Evolutionary conservation across 2,113 vertebrate genomes (phyloP).

Genomic region (Rhagologus leucostigma): DNA sequence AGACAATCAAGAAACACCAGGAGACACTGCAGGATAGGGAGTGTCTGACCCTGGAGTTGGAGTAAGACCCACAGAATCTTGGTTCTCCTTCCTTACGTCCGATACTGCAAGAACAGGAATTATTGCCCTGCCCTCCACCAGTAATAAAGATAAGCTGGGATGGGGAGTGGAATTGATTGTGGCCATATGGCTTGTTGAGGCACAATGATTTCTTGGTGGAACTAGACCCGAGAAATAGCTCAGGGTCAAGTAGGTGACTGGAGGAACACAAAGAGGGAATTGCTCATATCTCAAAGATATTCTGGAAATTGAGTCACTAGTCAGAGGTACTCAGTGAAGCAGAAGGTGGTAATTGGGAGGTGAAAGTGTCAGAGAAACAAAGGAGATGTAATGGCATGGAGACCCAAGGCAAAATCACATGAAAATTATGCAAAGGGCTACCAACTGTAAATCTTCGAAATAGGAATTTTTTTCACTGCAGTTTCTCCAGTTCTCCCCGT

Average conservation of each 20-base stretch:
- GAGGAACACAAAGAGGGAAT: slow-evolving; percentile 30
- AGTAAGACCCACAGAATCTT: slow-evolving; percentile 25
- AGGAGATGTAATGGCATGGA: background rate
- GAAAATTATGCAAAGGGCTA: background rate
- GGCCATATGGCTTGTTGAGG: slow-evolving; percentile 53
- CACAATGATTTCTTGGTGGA: slow-evolving; percentile 52
- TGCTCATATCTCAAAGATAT: slow-evolving; percentile 52
- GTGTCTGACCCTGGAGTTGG: slow-evolving; percentile 2
- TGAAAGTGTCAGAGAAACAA: slow-evolving; percentile 35
- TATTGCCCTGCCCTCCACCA: slow-evolving; percentile 41
- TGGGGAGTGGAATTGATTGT: slow-evolving; percentile 54
- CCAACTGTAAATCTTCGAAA: background rate
- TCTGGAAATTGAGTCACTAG: slow-evolving; percentile 40
- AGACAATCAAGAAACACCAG: slow-evolving; percentile 1
- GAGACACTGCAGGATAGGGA: slow-evolving; percentile 3
- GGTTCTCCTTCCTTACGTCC: background rate
- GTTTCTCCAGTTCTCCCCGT: background rate
- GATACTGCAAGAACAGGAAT: slow-evolving; percentile 19
- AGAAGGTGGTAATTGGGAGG: slow-evolving; percentile 39
- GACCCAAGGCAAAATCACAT: background rate
- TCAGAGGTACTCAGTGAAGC: slow-evolving; percentile 4
- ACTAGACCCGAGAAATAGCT: slow-evolving; percentile 41
- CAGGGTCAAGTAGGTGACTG: slow-evolving; percentile 45
- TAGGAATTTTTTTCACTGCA: background rate
- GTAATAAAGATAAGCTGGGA: slow-evolving; percentile 61